Percentiles rank a stretch among this genome's conserved stretches.
Conservation (phyloP, 2,113 vertebrate genomes). For the Zeus faber region DNA sequence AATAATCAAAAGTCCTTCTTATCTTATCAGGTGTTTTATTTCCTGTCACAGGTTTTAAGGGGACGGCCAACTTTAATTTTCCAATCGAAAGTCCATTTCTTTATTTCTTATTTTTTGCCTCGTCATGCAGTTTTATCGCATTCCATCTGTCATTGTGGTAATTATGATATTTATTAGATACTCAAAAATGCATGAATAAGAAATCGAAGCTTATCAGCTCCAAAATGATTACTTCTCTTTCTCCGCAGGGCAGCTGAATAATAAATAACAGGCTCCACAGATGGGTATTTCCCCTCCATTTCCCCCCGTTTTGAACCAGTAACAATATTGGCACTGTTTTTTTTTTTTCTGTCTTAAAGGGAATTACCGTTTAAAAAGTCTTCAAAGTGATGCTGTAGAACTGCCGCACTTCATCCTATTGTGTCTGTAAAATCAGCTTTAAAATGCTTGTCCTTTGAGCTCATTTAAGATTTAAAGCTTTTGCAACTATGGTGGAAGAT, state of each 20-base stretch:
- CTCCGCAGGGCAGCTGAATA: slow-evolving; percentile 10
- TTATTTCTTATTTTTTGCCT: slow-evolving; percentile 1
- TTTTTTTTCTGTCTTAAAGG: neutral
- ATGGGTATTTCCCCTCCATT: slow-evolving; percentile 1
- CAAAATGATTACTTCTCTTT: slow-evolving; percentile 4
- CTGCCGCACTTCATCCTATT: no score
- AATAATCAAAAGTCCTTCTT: no score
- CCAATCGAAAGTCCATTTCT: no score
- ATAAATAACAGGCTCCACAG: slow-evolving; percentile 9
- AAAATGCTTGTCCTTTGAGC: no score
- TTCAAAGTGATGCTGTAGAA: slow-evolving; percentile 1
- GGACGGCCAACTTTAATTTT: no score
- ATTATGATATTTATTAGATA: slow-evolving; percentile 8
- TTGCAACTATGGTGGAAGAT: no score
- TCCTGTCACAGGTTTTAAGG: no score
- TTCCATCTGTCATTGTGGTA: neutral
- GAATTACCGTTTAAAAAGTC: neutral
- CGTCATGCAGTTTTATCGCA: slow-evolving; percentile 8
- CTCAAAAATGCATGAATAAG: slow-evolving; percentile 10
- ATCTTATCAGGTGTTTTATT: no score
- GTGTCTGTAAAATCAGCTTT: no score
- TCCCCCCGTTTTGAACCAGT: slow-evolving; percentile 8
- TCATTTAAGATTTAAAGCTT: no score
- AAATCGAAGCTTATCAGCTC: slow-evolving; percentile 18
- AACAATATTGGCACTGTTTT: neutral